Conservation (phyloP, 1,140 invertebrate species). For the Ips nitidus region DNA sequence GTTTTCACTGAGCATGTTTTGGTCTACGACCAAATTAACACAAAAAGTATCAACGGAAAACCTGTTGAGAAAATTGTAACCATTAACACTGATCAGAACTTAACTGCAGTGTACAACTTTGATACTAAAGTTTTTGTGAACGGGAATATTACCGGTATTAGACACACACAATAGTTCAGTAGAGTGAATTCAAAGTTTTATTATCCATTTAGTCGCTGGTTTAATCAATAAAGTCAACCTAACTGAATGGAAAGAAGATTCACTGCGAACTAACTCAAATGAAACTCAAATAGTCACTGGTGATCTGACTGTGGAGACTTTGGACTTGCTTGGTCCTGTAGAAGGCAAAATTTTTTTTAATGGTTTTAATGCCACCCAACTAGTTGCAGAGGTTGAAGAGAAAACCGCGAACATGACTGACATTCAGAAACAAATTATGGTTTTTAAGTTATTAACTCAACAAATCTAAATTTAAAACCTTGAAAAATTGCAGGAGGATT, state of each 20-base stretch:
- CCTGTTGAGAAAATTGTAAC: conserved; percentile 45
- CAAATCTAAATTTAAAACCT: too few relatives aligned
- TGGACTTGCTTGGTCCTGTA: conserved; percentile 45
- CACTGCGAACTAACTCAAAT: conserved; percentile 39
- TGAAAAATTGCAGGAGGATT: conserved; percentile 38
- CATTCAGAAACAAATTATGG: conserved; percentile 40
- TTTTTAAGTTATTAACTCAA: conserved; percentile 12
- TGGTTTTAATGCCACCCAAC: conserved; percentile 44
- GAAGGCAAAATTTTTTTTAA: conserved; percentile 45
- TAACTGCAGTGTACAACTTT: conserved; percentile 44
- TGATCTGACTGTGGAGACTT: neutral
- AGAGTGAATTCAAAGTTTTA: neutral
- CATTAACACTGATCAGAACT: conserved; percentile 47
- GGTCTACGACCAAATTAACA: conserved; percentile 43
- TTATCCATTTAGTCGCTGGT: neutral
- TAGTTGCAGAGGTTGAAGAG: conserved; percentile 39
- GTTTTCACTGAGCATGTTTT: conserved; percentile 48
- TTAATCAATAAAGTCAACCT: conserved; percentile 46
- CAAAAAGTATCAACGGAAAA: conserved; percentile 46
- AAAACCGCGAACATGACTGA: conserved; percentile 38
- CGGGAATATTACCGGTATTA: conserved; percentile 24
- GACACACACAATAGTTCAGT: conserved; percentile 15
- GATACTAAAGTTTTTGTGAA: conserved; percentile 28
- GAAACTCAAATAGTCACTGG: conserved; percentile 33
- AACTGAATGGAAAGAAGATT: conserved; percentile 44